These are phyloP conservation scores for Aradus depressus DNA, from an alignment of 2,888 invertebrate species.

Conservation along the genomic window DNA sequence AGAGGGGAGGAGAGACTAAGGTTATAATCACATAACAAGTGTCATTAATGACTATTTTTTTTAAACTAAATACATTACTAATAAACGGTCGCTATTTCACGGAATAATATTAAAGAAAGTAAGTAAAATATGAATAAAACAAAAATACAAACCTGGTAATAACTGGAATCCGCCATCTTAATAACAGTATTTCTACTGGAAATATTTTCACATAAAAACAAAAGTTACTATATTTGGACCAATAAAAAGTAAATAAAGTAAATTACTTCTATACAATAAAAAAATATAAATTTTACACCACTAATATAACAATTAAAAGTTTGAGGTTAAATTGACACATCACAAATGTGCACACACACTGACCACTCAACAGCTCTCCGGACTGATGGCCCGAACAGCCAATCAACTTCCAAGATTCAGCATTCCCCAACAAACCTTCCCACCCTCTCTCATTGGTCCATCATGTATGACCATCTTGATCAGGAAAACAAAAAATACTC, in stretches of 20 bases:
- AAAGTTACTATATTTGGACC: no score
- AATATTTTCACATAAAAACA: conserved; percentile 8
- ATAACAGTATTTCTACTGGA: conserved; percentile 8
- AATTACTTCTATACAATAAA: no score
- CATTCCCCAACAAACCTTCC: conserved; percentile 13
- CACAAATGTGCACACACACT: conserved; percentile 19
- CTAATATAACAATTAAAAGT: conserved; percentile 17
- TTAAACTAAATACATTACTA: no score
- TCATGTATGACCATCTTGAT: conserved; percentile 8
- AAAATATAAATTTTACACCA: no score
- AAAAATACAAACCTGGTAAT: conserved; percentile 48
- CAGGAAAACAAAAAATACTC: no score
- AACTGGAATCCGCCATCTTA: conserved; percentile 54
- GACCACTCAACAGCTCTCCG: conserved; percentile 22
- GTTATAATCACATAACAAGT: no score
- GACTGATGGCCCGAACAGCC: conserved; percentile 26
- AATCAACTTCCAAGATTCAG: conserved; percentile 22
- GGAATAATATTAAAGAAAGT: no score
- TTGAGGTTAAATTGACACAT: conserved; percentile 26
- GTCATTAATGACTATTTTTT: no score
- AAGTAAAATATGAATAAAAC: conserved; percentile 4
- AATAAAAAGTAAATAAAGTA: no score
- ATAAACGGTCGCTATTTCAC: no score
- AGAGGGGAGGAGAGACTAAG: no score
- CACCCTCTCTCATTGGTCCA: conserved; percentile 3